Percentiles rank a stretch among this genome's conserved stretches.
phyloP scores from a whole-genome alignment of 2,888 invertebrate species.

The Chloroclystis v-ata region DNA sequence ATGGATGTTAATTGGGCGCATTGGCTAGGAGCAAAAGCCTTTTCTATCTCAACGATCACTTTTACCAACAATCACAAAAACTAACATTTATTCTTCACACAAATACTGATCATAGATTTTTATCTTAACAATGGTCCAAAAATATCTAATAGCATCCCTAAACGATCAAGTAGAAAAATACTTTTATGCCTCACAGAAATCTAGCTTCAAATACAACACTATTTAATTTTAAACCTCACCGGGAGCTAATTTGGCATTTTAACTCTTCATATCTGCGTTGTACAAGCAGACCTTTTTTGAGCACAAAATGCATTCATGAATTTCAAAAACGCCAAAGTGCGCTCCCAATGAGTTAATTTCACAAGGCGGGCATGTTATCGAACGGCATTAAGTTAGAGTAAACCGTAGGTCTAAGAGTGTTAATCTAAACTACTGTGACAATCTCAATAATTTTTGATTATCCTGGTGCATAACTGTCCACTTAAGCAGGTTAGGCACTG shows the following conservation, averaged over 20 bases:
- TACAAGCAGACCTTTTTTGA: neutral
- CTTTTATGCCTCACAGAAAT: constrained; percentile 66
- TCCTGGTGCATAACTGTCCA: constrained; percentile 58
- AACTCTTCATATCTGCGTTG: neutral
- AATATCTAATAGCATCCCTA: constrained; percentile 76
- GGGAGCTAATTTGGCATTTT: constrained; percentile 11
- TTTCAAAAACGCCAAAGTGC: neutral
- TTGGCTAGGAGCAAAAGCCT: constrained; percentile 53
- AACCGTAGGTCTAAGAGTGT: constrained; percentile 69
- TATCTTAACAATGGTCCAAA: constrained; percentile 77
- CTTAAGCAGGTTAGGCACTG: constrained; percentile 27
- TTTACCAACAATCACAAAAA: constrained; percentile 58
- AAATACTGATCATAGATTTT: constrained; percentile 67
- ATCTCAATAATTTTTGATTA: constrained; percentile 56
- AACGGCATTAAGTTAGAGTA: constrained; percentile 47
- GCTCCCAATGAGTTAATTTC: constrained; percentile 22
- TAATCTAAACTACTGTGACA: constrained; percentile 69
- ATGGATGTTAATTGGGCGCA: constrained; percentile 43
- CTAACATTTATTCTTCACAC: constrained; percentile 59
- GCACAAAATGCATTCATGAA: constrained; percentile 1
- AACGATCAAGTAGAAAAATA: constrained; percentile 77
- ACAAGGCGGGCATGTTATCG: constrained; percentile 37
- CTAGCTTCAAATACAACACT: constrained; percentile 56
- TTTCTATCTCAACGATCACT: constrained; percentile 55
- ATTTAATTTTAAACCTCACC: constrained; percentile 29